phyloP scores from a whole-genome alignment of 2,113 vertebrate species.

The Vulpes ferrilata region DNA sequence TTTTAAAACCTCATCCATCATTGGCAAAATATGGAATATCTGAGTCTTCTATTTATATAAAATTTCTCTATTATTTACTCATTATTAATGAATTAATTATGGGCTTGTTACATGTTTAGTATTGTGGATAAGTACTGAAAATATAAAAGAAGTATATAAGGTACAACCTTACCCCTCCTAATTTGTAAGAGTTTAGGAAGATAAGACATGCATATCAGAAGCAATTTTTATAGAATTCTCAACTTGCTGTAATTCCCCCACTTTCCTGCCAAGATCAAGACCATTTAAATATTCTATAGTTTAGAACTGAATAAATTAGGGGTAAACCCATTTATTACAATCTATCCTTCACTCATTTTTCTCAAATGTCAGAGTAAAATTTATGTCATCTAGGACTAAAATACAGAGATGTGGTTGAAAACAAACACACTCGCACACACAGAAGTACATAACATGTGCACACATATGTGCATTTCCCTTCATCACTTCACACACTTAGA shows the following conservation, averaged over 20 bases:
- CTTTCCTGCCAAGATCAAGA: not conserved
- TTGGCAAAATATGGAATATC: not conserved
- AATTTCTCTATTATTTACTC: not conserved
- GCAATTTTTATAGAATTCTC: constrained; percentile 17
- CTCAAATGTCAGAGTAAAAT: not conserved
- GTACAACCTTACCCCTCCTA: not conserved
- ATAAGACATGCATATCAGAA: not conserved
- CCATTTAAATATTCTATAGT: not conserved
- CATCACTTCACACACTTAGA: not conserved
- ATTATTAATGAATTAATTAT: constrained; percentile 14
- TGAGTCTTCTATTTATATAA: constrained; percentile 16
- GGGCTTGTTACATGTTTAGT: not conserved
- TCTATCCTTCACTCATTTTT: not conserved
- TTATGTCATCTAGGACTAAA: not conserved
- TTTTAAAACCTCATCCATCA: not conserved
- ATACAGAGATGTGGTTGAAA: not conserved
- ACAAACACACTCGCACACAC: not conserved
- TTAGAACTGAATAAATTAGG: not conserved
- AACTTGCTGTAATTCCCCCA: not conserved
- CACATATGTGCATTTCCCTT: not conserved
- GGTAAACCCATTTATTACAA: not conserved
- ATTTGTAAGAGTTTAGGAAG: not conserved
- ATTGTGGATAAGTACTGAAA: not conserved
- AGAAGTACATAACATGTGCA: not conserved
- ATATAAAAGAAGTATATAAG: not conserved